Conservation (phyloP, 1,140 invertebrate genomes). For the Pemphigus obesinymphae region DNA sequence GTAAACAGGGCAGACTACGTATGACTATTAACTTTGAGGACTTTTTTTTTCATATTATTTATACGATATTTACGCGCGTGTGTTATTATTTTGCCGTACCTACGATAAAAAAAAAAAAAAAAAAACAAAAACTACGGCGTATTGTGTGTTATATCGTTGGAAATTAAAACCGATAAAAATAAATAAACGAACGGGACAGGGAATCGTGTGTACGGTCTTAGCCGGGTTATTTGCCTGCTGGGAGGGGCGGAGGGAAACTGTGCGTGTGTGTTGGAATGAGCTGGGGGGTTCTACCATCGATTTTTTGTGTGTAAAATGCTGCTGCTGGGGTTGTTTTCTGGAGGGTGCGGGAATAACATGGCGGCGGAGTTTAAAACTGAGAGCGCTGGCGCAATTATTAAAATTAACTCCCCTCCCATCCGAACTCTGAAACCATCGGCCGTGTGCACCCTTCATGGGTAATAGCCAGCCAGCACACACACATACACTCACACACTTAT, state of each 20-base stretch:
- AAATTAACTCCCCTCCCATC: slow-evolving; percentile 22
- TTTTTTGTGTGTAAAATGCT: slow-evolving; percentile 39
- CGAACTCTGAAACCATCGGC: not conserved
- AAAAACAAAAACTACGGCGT: not conserved
- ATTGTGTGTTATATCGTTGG: not conserved
- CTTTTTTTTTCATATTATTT: too few species aligned
- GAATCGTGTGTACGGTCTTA: not conserved
- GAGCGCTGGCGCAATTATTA: slow-evolving; percentile 41
- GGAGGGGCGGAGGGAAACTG: not conserved
- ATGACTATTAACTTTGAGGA: too few species aligned
- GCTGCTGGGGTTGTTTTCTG: slow-evolving; percentile 37
- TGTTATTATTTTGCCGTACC: too few species aligned
- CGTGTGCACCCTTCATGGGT: not conserved
- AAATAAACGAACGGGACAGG: not conserved
- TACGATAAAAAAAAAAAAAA: not conserved
- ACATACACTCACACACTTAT: not conserved
- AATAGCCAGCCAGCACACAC: slow-evolving; percentile 11
- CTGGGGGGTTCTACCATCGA: slow-evolving; percentile 23
- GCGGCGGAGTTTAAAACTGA: slow-evolving; percentile 39
- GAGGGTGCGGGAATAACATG: slow-evolving; percentile 35
- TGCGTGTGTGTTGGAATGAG: slow-evolving; percentile 34
- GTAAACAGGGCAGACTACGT: too few species aligned
- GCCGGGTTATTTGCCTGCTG: not conserved
- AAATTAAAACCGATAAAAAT: not conserved
- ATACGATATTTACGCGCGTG: too few species aligned